Percentiles rank a stretch among this genome's conserved stretches.
These are phyloP conservation scores for Aix galericulata DNA, from an alignment of 2,113 vertebrate genomes.

Conservation along the genomic window DNA sequence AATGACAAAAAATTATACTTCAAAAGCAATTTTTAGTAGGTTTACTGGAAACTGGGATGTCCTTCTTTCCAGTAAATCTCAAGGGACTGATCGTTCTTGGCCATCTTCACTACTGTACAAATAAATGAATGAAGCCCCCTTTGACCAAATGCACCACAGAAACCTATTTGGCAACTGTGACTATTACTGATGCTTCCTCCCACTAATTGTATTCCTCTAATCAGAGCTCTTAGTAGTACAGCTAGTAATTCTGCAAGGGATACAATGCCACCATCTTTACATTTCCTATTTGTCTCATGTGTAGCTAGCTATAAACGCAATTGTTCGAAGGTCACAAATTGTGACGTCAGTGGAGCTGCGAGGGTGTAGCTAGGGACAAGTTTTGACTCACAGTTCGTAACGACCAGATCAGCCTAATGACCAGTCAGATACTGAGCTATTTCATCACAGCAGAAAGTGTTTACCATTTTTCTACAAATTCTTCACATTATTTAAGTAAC, in stretches of 20 bases:
- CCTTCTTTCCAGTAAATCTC: not conserved
- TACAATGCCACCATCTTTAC: not conserved
- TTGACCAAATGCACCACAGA: not conserved
- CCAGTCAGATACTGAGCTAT: not conserved
- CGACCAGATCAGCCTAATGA: not conserved
- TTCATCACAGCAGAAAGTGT: not conserved
- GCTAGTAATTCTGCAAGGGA: not conserved
- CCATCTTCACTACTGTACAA: not conserved
- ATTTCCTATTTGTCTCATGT: not conserved
- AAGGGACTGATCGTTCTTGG: not conserved
- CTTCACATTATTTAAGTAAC: not conserved
- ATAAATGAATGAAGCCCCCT: not conserved
- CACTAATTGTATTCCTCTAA: not conserved
- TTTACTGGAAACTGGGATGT: not conserved
- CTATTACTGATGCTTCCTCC: not conserved
- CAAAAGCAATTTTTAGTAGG: not conserved
- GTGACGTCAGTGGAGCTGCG: not conserved
- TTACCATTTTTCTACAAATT: not conserved
- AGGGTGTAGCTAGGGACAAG: conserved; percentile 37
- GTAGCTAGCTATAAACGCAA: not conserved
- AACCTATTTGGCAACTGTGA: not conserved
- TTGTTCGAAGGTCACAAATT: conserved; percentile 6
- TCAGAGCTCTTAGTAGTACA: not conserved
- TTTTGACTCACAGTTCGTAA: conserved; percentile 59
- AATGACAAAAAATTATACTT: not conserved